These are phyloP conservation scores for Homarus gammarus DNA, from an alignment of 2,888 invertebrate genomes.

Conservation along the genomic window DNA sequence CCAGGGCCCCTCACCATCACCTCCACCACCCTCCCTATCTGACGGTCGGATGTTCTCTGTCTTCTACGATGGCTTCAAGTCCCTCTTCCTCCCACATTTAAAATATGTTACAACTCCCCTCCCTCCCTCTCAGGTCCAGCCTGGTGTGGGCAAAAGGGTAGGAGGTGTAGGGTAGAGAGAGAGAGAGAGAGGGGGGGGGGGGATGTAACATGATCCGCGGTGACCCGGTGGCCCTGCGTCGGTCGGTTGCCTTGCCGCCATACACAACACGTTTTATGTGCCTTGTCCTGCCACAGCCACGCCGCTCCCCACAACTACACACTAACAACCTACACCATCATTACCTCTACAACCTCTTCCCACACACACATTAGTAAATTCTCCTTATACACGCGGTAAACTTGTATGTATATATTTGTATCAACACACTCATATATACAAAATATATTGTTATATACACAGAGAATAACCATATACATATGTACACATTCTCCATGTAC, in stretches of 20 bases:
- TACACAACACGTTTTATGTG: slow-evolving; percentile 26
- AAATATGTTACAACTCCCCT: too few relatives aligned
- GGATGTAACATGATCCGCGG: slow-evolving; percentile 21
- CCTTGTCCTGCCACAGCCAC: not conserved
- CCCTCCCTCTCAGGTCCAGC: too few relatives aligned
- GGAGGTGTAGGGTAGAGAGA: not conserved
- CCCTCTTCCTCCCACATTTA: too few relatives aligned
- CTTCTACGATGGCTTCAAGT: too few relatives aligned
- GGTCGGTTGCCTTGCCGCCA: not conserved
- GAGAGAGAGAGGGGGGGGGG: not conserved
- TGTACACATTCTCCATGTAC: too few relatives aligned
- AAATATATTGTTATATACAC: too few relatives aligned
- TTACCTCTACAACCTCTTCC: not conserved
- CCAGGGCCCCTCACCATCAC: too few relatives aligned
- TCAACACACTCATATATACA: not conserved
- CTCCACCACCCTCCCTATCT: too few relatives aligned
- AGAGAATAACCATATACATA: too few relatives aligned
- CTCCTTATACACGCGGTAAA: too few relatives aligned
- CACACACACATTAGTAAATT: not conserved
- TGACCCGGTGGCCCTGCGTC: slow-evolving; percentile 14
- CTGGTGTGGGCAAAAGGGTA: not conserved
- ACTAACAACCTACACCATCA: slow-evolving; percentile 2
- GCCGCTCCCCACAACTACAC: not conserved
- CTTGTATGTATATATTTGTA: not conserved
- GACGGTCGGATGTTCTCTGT: too few relatives aligned